A percentile compares a stretch with the other conserved stretches of the same genome.
Conservation (phyloP, 2,113 vertebrate species). For the Syngnathus scovelli region DNA sequence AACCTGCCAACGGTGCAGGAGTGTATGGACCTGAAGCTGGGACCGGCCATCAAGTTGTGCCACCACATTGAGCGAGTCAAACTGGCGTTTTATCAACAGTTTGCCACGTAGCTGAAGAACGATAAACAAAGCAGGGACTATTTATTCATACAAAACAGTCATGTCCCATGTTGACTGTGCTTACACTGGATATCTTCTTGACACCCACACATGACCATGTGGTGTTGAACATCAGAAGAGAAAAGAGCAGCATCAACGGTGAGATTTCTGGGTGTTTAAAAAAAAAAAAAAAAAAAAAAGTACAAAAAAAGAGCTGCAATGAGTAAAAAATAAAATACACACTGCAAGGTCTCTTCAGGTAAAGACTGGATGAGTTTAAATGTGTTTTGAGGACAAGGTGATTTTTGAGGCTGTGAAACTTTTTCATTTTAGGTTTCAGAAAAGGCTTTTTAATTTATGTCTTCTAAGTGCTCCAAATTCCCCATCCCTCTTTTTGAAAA, state of each 20-base stretch:
- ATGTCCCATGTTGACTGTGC: conserved; percentile 25
- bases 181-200: conserved; percentile 41
- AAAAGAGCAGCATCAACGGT: conserved; percentile 7
- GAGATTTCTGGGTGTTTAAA: neutral
- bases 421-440: neutral
- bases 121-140: conserved; percentile 41
- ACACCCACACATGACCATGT: conserved; percentile 23
- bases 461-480: conserved; percentile 6
- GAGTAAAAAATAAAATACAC: conserved; percentile 12
- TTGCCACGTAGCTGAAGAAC: conserved; percentile 78
- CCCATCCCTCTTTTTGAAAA: neutral
- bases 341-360: neutral
- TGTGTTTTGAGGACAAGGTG: conserved; percentile 6
- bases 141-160: conserved; percentile 25
- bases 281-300: conserved; percentile 8
- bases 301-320: neutral
- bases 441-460: conserved; percentile 11
- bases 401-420: neutral
- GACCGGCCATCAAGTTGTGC: conserved; percentile 95
- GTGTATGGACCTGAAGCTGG: conserved; percentile 97
- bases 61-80: conserved; percentile 98
- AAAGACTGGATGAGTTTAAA: conserved; percentile 9
- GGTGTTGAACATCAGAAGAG: conserved; percentile 3
- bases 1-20: conserved; percentile 96
- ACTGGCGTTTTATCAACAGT: conserved; percentile 97